A percentile compares a stretch with the other conserved stretches of the same genome.
Conservation (phyloP, 2,888 invertebrate genomes). For the Lithophane semibrunnea region DNA sequence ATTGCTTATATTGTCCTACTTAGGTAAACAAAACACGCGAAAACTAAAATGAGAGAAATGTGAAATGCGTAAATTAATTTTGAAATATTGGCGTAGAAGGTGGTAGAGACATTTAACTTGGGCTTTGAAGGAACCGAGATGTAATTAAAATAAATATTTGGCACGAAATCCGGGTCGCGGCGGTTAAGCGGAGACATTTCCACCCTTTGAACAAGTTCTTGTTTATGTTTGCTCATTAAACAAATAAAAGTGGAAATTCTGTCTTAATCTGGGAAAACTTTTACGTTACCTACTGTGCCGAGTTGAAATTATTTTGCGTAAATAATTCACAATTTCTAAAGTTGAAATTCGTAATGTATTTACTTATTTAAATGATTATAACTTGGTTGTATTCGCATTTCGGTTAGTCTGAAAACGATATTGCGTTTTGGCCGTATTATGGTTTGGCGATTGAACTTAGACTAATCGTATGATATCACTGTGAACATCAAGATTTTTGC, state of each 20-base stretch:
- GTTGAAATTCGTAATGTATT: constrained; percentile 65
- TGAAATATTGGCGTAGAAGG: constrained; percentile 77
- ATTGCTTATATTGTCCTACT: background rate
- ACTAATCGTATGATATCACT: background rate
- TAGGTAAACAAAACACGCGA: constrained; percentile 5
- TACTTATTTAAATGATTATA: constrained; percentile 62
- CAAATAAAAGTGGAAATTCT: constrained; percentile 87
- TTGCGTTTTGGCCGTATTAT: background rate
- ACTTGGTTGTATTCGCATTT: constrained; percentile 59
- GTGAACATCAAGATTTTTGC: constrained; percentile 43
- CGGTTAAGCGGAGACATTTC: constrained; percentile 88
- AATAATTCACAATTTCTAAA: constrained; percentile 69
- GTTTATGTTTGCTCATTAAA: constrained; percentile 89
- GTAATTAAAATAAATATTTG: constrained; percentile 90
- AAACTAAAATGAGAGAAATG: constrained; percentile 57
- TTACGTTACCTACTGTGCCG: constrained; percentile 72
- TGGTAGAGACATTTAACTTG: constrained; percentile 82
- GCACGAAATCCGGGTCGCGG: constrained; percentile 87
- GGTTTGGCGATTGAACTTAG: background rate
- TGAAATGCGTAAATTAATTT: constrained; percentile 73
- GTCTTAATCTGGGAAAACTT: constrained; percentile 83
- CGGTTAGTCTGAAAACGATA: constrained; percentile 13
- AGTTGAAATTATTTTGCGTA: constrained; percentile 71
- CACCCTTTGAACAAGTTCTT: constrained; percentile 89
- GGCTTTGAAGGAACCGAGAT: constrained; percentile 84